Evolutionary conservation across 2,113 vertebrate genomes (phyloP).

Genomic region (Pluvianellus socialis): DNA sequence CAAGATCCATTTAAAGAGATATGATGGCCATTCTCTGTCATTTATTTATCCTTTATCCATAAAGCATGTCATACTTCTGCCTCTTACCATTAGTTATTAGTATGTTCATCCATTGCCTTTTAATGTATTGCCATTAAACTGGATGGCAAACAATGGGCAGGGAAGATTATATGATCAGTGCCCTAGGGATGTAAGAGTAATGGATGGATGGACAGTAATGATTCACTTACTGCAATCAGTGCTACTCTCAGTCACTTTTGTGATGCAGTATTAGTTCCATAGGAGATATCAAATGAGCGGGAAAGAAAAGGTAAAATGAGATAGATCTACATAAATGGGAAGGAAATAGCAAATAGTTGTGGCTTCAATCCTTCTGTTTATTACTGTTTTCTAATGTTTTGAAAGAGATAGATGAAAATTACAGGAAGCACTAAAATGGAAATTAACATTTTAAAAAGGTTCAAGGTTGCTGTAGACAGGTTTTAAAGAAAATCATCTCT

Average conservation of each 20-base stretch:
- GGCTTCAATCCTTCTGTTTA: not conserved
- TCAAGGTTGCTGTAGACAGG: not conserved
- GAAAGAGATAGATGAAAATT: not conserved
- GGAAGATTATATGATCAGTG: conserved; percentile 2
- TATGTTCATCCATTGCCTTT: conserved; percentile 22
- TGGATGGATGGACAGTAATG: conserved; percentile 42
- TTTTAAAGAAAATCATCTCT: not conserved
- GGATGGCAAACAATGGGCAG: conserved; percentile 23
- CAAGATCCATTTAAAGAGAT: not conserved
- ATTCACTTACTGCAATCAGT: conserved; percentile 40
- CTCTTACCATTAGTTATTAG: conserved; percentile 16
- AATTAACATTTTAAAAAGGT: not conserved
- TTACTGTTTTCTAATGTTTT: not conserved
- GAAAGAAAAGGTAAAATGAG: not conserved
- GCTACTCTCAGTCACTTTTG: conserved; percentile 13
- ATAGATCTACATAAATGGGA: not conserved
- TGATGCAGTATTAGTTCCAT: conserved; percentile 7
- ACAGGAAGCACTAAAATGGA: conserved; percentile 6
- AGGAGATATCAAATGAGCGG: not conserved
- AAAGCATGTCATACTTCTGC: conserved; percentile 4
- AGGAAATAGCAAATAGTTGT: not conserved
- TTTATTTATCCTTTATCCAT: conserved; percentile 34
- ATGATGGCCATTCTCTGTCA: not conserved
- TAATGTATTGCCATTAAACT: conserved; percentile 34
- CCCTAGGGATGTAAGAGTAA: conserved; percentile 26